Evolutionary conservation across 2,113 vertebrate genomes (phyloP).

Genomic region (Accipiter cooperii): DNA sequence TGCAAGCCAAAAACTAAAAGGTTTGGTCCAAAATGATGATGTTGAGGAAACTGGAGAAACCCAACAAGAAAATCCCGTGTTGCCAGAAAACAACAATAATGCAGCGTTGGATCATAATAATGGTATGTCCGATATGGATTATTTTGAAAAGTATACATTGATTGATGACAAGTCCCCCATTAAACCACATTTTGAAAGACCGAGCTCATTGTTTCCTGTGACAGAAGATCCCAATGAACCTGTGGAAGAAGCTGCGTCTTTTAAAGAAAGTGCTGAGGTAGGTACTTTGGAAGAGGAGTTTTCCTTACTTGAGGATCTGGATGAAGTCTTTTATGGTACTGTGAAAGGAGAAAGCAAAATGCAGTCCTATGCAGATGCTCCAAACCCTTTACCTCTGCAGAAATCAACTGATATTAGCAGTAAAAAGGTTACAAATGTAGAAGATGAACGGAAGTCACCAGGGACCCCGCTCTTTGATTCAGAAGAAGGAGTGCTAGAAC

Average conservation of each 20-base stretch:
- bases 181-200: slow-evolving; percentile 55
- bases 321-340: slow-evolving; percentile 86
- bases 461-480: slow-evolving; percentile 81
- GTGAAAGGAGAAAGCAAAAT: slow-evolving; percentile 29
- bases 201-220: slow-evolving; percentile 27
- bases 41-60: neutral
- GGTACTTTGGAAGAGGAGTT: slow-evolving; percentile 76
- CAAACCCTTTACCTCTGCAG: slow-evolving; percentile 4
- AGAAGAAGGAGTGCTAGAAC: slow-evolving; percentile 78
- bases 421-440: slow-evolving; percentile 13
- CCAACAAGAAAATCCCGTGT: neutral
- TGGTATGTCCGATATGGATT: slow-evolving; percentile 76
- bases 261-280: slow-evolving; percentile 53
- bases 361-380: slow-evolving; percentile 15
- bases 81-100: neutral
- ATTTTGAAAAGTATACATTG: slow-evolving; percentile 92
- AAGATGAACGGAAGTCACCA: slow-evolving; percentile 55
- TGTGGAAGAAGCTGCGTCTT: slow-evolving; percentile 25
- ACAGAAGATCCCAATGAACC: slow-evolving; percentile 24
- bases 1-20: neutral
- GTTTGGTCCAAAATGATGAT: neutral
- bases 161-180: slow-evolving; percentile 79
- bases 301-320: slow-evolving; percentile 79
- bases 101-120: slow-evolving; percentile 1
- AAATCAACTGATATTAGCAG: slow-evolving; percentile 11